phyloP scores from a whole-genome alignment of 92 coral and sea anemone genomes.

The Zoanthus solanderi region DNA sequence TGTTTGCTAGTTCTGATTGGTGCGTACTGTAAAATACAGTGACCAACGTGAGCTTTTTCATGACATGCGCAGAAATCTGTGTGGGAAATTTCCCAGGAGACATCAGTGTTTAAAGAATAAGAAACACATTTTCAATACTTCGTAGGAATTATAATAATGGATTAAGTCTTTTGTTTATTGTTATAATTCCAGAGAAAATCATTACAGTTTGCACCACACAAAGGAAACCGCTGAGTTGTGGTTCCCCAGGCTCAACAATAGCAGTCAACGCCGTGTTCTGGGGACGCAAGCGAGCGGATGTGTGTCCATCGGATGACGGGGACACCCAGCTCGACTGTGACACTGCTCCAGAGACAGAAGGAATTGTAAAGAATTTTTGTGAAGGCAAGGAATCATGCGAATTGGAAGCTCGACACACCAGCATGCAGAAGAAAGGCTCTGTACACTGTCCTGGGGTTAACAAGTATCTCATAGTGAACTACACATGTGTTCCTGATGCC shows the following conservation, averaged over 20 bases:
- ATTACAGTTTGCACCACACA: conserved; percentile 94
- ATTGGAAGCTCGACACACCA: conserved; percentile 93
- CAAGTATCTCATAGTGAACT: conserved; percentile 90
- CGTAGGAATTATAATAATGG: too few relatives aligned
- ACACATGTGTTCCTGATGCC: conserved; percentile 98
- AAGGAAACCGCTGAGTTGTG: conserved; percentile 93
- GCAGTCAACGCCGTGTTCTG: conserved; percentile 96
- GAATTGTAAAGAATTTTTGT: conserved; percentile 94
- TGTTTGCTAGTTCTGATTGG: not conserved
- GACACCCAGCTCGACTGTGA: conserved; percentile 92
- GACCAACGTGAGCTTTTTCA: not conserved
- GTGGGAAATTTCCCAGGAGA: too few relatives aligned
- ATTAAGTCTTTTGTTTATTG: not conserved
- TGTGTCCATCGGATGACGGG: conserved; percentile 99
- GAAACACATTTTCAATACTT: too few relatives aligned
- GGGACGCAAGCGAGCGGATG: conserved; percentile 84
- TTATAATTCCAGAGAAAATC: conserved; percentile 68
- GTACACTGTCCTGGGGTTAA: conserved; percentile 95
- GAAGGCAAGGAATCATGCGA: conserved; percentile 98
- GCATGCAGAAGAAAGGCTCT: conserved; percentile 80
- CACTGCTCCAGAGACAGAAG: conserved; percentile 94
- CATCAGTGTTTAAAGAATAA: too few relatives aligned
- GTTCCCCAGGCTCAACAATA: conserved; percentile 95
- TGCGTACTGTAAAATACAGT: too few relatives aligned
- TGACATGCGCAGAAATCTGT: not conserved